Evolutionary conservation across 2,888 invertebrate species (phyloP), one percentile per base, ranked within the genome.

Genomic region (Nomada fabriciana): DNA sequence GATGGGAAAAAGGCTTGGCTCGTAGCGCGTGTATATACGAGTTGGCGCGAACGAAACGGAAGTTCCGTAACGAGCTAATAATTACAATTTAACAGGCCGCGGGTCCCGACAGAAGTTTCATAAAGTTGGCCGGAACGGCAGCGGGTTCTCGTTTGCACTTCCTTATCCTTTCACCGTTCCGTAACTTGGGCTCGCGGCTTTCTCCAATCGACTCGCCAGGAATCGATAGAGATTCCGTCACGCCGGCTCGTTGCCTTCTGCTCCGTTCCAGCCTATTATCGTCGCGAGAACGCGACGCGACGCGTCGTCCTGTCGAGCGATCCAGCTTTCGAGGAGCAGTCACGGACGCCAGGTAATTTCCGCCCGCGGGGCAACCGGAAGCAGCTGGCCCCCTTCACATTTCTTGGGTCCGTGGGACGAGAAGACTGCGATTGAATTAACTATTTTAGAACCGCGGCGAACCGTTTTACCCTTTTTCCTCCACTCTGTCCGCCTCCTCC

Each of bases 311-410:
- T 3, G 63, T 42, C 52, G 69, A 50, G 80, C 74, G 29, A 5
- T 63, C 25, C 74, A 53, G 61, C 9, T 55, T 70, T 74, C 70
- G 23, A 55, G 55, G 52, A 18, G 52, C 23, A 43, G 55, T 57
- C 80, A 60, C 77, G 80, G 73, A 73, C 60, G 60, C 70, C 69
- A 73, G 76, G 76, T 80, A 80, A 82, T 80, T 82, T 82, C 76
- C 80, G 72, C 61, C 69, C 52, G 59, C 60, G 79, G 63, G 79
- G 60, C 79, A 60, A 65, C 73, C 79, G 81, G 81, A 81, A 79
- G 65, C 71, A 70, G 60, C 80, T 74, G 36, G 81, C 73, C 63
- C 71, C 63, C 74, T 64, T 78, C 65, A n/a, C 1, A 59, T 65
- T 53, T 29, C 64, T 53, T 18, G 36, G 36, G 57, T 25, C 18